A percentile compares a stretch with the other conserved stretches of the same genome.
Evolutionary conservation across 2,797 vertebrate genomes (phyloP).

Genomic region (Falco concolor): DNA sequence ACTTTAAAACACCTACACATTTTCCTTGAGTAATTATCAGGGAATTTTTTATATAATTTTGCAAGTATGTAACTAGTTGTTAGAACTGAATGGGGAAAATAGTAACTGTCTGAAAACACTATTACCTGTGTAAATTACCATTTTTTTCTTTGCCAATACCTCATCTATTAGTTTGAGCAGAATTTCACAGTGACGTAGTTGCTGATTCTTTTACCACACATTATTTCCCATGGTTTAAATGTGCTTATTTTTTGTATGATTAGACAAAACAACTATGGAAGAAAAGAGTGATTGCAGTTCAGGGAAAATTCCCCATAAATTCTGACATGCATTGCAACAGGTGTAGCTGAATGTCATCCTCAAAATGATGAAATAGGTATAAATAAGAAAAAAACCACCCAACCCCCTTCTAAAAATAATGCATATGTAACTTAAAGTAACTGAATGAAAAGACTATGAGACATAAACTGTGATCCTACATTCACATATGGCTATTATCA

Average conservation of each 20-base stretch:
- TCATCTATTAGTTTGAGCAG: neutral
- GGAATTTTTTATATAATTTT: neutral
- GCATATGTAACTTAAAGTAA: neutral
- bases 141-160: neutral
- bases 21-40: neutral
- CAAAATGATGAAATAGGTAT: neutral
- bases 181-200: neutral
- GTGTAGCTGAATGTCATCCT: neutral
- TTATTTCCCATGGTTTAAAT: neutral
- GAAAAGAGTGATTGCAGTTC: neutral
- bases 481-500: slow-evolving; percentile 18
- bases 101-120: neutral
- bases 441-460: neutral
- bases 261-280: neutral
- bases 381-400: neutral
- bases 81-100: neutral
- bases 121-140: neutral
- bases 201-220: neutral
- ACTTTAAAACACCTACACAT: neutral
- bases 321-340: neutral
- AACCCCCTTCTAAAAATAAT: neutral
- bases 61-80: neutral
- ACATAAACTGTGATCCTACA: neutral
- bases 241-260: neutral
- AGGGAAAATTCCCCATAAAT: neutral